Evolutionary conservation across 2,797 vertebrate genomes (phyloP).

Genomic region (Gambelia wislizenii): DNA sequence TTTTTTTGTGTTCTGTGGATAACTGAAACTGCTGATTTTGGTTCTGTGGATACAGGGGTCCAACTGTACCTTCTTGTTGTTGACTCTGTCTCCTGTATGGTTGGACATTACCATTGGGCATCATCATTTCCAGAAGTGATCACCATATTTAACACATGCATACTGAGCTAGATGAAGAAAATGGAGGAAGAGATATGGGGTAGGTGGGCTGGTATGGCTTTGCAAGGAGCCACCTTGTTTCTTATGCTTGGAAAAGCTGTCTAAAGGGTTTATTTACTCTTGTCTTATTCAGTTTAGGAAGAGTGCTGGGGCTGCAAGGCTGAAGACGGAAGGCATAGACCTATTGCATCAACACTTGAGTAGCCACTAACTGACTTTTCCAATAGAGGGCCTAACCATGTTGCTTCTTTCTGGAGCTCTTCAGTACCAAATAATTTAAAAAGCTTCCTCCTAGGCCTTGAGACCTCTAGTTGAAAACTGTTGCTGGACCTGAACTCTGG

Average conservation of each 20-base stretch:
- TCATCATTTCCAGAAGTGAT: too few relatives aligned
- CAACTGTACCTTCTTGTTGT: too few relatives aligned
- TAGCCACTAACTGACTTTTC: not conserved
- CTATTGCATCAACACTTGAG: not conserved
- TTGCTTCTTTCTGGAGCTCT: not conserved
- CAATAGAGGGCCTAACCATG: not conserved
- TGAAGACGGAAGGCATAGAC: not conserved
- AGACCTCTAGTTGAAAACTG: not conserved
- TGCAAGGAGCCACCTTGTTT: not conserved
- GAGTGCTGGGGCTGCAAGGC: not conserved
- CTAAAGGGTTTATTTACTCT: not conserved
- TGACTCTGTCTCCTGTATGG: too few relatives aligned
- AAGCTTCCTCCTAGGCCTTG: not conserved
- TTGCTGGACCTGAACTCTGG: not conserved
- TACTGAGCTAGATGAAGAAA: not conserved
- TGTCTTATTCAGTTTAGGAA: not conserved
- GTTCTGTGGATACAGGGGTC: too few relatives aligned
- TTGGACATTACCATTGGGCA: too few relatives aligned
- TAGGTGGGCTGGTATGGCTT: too few relatives aligned
- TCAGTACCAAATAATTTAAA: not conserved
- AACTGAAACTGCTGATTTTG: too few relatives aligned
- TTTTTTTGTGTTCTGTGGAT: too few relatives aligned
- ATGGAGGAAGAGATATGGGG: not conserved
- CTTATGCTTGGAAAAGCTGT: not conserved
- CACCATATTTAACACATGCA: too few relatives aligned